Percentiles rank a stretch among this genome's conserved stretches.
These are phyloP conservation scores for Anticlea derivata DNA, from an alignment of 2,888 invertebrate genomes.

Conservation along the genomic window DNA sequence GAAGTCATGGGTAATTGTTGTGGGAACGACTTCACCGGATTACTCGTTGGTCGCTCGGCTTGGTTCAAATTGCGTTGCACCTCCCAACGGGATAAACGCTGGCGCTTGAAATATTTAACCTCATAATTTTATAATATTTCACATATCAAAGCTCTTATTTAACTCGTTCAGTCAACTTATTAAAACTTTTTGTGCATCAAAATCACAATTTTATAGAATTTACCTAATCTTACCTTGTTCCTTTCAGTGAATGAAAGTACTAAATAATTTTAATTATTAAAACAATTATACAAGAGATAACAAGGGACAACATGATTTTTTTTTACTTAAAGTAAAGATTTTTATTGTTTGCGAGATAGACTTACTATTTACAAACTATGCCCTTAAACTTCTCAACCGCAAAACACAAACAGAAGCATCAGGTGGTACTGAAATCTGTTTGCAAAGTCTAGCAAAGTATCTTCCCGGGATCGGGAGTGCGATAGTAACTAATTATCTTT, in stretches of 20 bases:
- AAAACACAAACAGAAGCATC: neutral
- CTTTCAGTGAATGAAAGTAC: too few relatives aligned
- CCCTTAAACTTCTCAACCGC: too few relatives aligned
- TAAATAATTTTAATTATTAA: too few relatives aligned
- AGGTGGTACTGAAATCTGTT: slow-evolving; percentile 17
- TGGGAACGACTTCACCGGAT: slow-evolving; percentile 53
- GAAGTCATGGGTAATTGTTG: slow-evolving; percentile 43
- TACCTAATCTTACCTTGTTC: too few relatives aligned
- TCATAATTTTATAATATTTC: slow-evolving; percentile 7
- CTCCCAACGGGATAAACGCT: slow-evolving; percentile 27
- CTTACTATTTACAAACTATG: too few relatives aligned
- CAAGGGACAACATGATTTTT: too few relatives aligned
- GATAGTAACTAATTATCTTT: slow-evolving; percentile 52
- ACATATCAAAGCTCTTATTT: slow-evolving; percentile 5
- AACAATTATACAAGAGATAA: too few relatives aligned
- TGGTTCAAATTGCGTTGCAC: slow-evolving; percentile 48
- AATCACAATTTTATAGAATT: too few relatives aligned
- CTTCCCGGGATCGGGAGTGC: slow-evolving; percentile 31
- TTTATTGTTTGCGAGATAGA: too few relatives aligned
- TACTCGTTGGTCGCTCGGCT: slow-evolving; percentile 52
- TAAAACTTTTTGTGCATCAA: too few relatives aligned
- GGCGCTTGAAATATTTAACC: slow-evolving; percentile 14
- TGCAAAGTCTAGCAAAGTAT: slow-evolving; percentile 21
- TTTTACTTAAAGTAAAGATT: too few relatives aligned
- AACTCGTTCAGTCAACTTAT: neutral